Evolutionary conservation across 2,888 invertebrate genomes (phyloP), one percentile per base, ranked within the genome.

Genomic region (Drosophila niveifrons): DNA sequence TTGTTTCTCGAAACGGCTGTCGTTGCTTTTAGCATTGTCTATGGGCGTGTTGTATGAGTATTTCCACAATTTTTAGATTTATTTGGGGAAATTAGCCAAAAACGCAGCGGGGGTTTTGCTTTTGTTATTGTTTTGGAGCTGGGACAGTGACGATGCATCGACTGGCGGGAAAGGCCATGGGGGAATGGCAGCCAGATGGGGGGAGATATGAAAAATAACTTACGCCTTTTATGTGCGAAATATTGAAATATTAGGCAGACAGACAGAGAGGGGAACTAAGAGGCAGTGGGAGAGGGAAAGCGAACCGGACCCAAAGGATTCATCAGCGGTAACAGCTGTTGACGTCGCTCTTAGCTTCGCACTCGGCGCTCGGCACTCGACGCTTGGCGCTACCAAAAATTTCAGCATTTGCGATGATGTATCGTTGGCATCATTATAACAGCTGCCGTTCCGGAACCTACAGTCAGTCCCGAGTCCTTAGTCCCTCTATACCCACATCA

Each of bases 351-450:
- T 64, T 34, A 56, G 62, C 53, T 55, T 8, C 11, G 23, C 50
- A 52, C 46, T 67, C 82, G 85, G 66, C 72, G 15, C 39, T 41
- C 52, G 61, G 53, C 68, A 31, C 73, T 58, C 34, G 52, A 29
- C 61, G 36, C 61, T 62, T 61, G 61, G 64, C 53, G 70, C 66
- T 78, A 72, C 86, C 89, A 63, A 88, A 85, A 89, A 85, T 88
- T 86, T 85, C 85, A 82, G 75, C 89, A 88, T 85, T 89, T 88
- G 89, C 83, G 90, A 87, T 90, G 90, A 87, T 87, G 90, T 84
- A 90, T 90, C 88, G 88, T 70, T 47, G 82, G 85, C 90, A 87
- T 87, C 87, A 87, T 87, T 87, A 90, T 83, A 87, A 71, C 89
- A 87, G 87, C 87, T 86, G 88, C 87, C 80, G 66, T 55, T 67